Conservation (phyloP, 1,140 invertebrate genomes). For the Anadara kagoshimensis region DNA sequence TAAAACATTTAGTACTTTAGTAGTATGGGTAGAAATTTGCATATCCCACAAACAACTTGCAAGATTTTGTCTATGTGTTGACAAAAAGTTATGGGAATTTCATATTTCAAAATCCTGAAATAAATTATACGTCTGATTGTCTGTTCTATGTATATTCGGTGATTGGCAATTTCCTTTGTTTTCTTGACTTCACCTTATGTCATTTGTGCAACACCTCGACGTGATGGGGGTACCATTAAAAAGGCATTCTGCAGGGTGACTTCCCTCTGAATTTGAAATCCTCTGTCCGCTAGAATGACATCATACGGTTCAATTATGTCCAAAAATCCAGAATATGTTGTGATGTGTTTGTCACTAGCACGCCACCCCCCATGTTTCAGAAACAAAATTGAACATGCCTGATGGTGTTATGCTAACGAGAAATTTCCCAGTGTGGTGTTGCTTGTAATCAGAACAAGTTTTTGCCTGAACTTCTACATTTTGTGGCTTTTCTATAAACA, state of each 20-base stretch:
- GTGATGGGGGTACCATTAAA: slow-evolving; percentile 1
- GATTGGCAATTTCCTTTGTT: slow-evolving; percentile 14
- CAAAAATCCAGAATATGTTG: slow-evolving; percentile 67
- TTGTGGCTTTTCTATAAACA: slow-evolving; percentile 19
- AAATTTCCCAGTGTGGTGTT: slow-evolving; percentile 28
- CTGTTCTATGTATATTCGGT: slow-evolving; percentile 9
- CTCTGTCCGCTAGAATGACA: slow-evolving; percentile 71
- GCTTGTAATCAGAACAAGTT: slow-evolving; percentile 26
- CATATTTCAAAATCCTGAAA: slow-evolving; percentile 20
- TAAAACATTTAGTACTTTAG: no score
- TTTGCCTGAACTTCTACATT: slow-evolving; percentile 5
- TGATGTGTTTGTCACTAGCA: slow-evolving; percentile 69
- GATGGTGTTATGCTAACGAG: slow-evolving; percentile 70
- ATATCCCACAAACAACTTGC: not conserved
- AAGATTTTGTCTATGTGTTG: slow-evolving; percentile 6
- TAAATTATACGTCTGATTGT: slow-evolving; percentile 3
- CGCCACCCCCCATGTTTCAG: slow-evolving; percentile 69
- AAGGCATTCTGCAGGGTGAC: not conserved
- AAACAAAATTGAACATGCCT: slow-evolving; percentile 71
- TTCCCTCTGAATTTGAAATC: slow-evolving; percentile 55
- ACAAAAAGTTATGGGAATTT: slow-evolving; percentile 2
- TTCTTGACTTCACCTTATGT: not conserved
- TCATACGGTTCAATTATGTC: slow-evolving; percentile 70
- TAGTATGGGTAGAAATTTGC: no score
- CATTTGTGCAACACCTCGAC: slow-evolving; percentile 16